phyloP scores from a whole-genome alignment of 2,888 invertebrate species.

The Argyra leucocephala region DNA sequence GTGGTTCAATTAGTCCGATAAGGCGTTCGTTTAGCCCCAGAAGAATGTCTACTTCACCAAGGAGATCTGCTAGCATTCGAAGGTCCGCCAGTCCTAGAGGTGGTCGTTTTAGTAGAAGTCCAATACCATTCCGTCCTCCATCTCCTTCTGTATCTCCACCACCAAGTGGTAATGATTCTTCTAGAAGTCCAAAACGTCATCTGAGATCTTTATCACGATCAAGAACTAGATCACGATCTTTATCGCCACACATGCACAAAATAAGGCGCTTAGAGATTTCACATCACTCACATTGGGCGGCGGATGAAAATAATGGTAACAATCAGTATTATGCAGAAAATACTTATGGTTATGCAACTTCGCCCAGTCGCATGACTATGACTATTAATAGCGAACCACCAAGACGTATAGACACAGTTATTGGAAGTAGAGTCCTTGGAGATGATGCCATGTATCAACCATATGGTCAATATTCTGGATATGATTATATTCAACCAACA shows the following conservation, averaged over 20 bases:
- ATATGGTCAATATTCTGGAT: not conserved
- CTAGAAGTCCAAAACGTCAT: not conserved
- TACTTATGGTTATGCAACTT: constrained; percentile 15
- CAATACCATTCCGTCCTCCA: constrained; percentile 13
- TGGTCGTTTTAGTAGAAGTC: no score
- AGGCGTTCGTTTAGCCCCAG: constrained; percentile 8
- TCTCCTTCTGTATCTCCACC: constrained; percentile 11
- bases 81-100: constrained; percentile 8
- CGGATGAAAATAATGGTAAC: not conserved
- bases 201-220: not conserved
- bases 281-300: not conserved
- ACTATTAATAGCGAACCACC: not conserved
- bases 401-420: not conserved
- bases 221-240: not conserved
- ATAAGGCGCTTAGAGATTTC: not conserved
- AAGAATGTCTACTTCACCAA: constrained; percentile 9
- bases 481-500: not conserved
- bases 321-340: constrained; percentile 9
- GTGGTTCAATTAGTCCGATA: not conserved
- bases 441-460: not conserved
- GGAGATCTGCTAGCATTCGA: not conserved
- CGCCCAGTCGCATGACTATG: constrained; percentile 29
- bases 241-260: not conserved
- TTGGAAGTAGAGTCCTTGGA: not conserved
- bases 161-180: not conserved